A percentile compares a stretch with the other conserved stretches of the same genome.
These are phyloP conservation scores for Oceanodroma tethys DNA, from an alignment of 2,113 vertebrate species.

Conservation along the genomic window DNA sequence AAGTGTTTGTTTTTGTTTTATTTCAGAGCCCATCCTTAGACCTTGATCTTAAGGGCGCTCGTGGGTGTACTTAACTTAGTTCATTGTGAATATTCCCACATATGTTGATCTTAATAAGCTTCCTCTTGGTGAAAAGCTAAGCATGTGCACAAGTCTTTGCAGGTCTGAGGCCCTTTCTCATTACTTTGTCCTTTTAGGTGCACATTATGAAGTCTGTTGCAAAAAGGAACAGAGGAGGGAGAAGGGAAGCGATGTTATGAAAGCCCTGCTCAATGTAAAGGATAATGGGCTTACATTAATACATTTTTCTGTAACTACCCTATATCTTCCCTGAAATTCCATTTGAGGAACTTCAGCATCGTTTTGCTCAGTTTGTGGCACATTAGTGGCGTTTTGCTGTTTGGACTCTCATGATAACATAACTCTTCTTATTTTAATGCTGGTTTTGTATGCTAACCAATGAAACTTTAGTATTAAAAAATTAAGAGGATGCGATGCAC, in stretches of 20 bases:
- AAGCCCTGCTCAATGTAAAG: neutral
- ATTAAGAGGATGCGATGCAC: neutral
- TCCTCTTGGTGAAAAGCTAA: neutral
- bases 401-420: neutral
- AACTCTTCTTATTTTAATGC: neutral
- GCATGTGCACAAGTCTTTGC: neutral
- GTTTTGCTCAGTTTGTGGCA: neutral
- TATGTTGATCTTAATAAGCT: neutral
- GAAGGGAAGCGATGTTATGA: neutral
- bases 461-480: neutral
- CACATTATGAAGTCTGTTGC: neutral
- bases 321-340: neutral
- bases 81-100: conserved; percentile 9
- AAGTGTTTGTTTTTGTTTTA: neutral
- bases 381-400: neutral
- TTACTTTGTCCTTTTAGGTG: neutral
- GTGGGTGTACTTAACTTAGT: neutral
- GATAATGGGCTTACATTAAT: neutral
- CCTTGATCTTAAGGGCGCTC: neutral
- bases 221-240: neutral
- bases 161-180: neutral
- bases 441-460: neutral
- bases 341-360: neutral
- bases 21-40: neutral
- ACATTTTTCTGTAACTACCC: neutral